Percentiles rank a stretch among this genome's conserved stretches.
Evolutionary conservation across 35 echinoderm and acorn worm genomes (phyloP).

Genomic region (Ptychodera flava): DNA sequence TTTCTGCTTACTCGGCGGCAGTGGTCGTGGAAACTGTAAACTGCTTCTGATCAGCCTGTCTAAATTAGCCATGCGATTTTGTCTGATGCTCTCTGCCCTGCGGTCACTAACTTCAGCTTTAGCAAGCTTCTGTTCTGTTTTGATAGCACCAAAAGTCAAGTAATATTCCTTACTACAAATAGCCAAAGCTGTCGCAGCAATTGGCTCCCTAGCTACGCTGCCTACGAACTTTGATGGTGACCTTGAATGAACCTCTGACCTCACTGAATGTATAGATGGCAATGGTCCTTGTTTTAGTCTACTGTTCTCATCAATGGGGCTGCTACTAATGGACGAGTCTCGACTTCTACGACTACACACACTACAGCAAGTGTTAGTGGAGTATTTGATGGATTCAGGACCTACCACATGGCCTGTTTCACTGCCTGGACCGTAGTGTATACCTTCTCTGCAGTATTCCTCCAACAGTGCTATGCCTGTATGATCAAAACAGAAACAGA

Average conservation of each 20-base stretch:
- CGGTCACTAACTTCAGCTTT: background rate
- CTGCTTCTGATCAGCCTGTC: background rate
- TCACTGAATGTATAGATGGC: background rate
- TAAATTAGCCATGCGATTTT: background rate
- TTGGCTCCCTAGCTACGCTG: background rate
- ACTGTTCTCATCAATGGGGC: background rate
- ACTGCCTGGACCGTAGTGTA: slow-evolving; percentile 61
- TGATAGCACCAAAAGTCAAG: background rate
- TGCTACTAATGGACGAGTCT: background rate
- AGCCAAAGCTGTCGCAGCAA: background rate
- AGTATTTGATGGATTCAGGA: background rate
- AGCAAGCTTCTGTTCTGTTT: background rate
- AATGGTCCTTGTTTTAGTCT: background rate
- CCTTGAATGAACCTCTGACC: background rate
- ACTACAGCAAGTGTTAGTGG: background rate
- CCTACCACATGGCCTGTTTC: slow-evolving; percentile 86
- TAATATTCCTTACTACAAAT: background rate
- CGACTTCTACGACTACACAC: background rate
- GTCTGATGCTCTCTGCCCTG: background rate
- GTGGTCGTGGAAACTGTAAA: background rate
- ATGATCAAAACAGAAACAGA: no score
- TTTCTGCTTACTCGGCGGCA: background rate
- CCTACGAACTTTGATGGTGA: background rate
- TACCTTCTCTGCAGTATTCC: slow-evolving; percentile 74
- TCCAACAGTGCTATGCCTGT: slow-evolving; percentile 70